phyloP scores from a whole-genome alignment of 2,113 vertebrate species.

The Perognathus longimembris region DNA sequence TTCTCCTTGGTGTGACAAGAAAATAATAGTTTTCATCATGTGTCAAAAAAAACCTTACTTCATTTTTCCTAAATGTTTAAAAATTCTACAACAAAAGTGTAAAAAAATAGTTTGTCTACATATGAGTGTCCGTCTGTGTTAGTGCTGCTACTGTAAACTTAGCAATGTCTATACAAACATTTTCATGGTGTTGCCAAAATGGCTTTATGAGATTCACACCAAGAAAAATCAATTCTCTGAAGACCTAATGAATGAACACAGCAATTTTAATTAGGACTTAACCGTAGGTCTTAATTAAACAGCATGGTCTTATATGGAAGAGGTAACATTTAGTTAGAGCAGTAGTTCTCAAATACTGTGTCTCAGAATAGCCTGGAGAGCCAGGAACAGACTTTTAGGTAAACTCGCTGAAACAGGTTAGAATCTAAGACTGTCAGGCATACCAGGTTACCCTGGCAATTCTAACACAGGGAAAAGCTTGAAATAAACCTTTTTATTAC shows the following conservation, averaged over 20 bases:
- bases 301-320: background rate
- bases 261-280: constrained; percentile 14
- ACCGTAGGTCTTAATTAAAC: background rate
- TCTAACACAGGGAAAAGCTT: background rate
- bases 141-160: background rate
- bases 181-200: constrained; percentile 10
- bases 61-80: constrained; percentile 1
- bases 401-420: background rate
- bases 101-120: background rate
- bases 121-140: background rate
- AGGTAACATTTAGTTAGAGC: background rate
- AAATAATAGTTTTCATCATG: background rate
- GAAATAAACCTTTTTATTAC: background rate
- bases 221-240: background rate
- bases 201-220: background rate
- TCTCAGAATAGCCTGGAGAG: background rate
- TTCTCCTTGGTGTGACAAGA: background rate
- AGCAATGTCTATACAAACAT: background rate
- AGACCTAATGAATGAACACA: background rate
- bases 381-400: background rate
- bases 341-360: background rate
- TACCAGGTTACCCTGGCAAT: background rate
- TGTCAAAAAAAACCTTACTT: background rate
- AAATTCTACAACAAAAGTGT: background rate
- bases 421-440: background rate